Percentiles rank a stretch among this genome's conserved stretches.
These are phyloP conservation scores for Syngnathus scovelli DNA, from an alignment of 2,113 vertebrate genomes.

Conservation along the genomic window DNA sequence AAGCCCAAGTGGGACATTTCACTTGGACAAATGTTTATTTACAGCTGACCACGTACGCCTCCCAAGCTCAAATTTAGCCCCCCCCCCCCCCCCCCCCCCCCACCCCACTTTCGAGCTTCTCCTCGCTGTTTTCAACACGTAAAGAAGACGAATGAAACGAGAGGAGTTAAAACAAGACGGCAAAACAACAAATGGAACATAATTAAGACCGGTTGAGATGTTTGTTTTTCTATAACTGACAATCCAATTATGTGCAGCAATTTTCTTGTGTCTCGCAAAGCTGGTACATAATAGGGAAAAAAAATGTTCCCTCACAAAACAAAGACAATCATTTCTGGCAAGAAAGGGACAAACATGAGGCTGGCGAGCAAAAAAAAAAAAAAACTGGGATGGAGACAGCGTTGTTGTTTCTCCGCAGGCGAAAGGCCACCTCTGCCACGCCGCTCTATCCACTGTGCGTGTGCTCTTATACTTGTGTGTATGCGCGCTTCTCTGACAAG, in stretches of 20 bases:
- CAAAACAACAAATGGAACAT: background rate
- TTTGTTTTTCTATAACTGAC: conserved; percentile 12
- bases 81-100: too few species aligned
- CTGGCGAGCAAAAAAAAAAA: conserved; percentile 15
- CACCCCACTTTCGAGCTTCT: background rate
- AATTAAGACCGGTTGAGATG: conserved; percentile 1
- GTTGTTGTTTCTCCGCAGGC: conserved; percentile 15
- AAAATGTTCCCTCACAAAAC: conserved; percentile 8
- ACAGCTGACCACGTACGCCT: background rate
- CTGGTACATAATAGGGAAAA: background rate
- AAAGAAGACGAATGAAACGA: conserved; percentile 1
- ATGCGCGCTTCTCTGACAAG: conserved; percentile 11
- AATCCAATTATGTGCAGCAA: conserved; percentile 8
- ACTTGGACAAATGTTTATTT: conserved; percentile 23
- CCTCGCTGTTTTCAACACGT: background rate
- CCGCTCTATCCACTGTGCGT: conserved; percentile 22
- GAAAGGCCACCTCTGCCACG: conserved; percentile 57
- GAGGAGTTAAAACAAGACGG: background rate
- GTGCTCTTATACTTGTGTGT: background rate
- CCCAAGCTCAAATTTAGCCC: background rate
- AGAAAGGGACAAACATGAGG: conserved; percentile 13
- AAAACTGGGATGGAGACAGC: conserved; percentile 2
- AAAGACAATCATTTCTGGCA: background rate
- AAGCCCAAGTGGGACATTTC: conserved; percentile 5
- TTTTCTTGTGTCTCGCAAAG: conserved; percentile 7